These are phyloP conservation scores for Hofmannophila pseudospretella DNA, from an alignment of 2,888 invertebrate genomes.

Conservation along the genomic window DNA sequence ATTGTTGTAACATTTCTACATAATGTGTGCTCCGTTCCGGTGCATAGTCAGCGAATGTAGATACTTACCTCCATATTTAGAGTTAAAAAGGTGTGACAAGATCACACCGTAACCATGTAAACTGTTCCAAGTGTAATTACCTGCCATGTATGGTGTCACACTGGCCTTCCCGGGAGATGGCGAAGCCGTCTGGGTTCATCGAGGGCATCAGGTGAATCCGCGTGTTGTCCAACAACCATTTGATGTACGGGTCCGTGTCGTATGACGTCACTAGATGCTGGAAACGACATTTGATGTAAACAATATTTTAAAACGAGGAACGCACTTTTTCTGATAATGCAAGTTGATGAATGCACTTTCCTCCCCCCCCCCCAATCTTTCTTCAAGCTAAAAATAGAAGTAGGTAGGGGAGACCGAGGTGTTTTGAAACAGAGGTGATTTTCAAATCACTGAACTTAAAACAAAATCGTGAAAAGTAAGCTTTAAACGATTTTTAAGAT, in stretches of 20 bases:
- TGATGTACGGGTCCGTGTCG: conserved; percentile 88
- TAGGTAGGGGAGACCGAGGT: too few relatives aligned
- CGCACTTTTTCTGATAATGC: too few relatives aligned
- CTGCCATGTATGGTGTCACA: conserved; percentile 93
- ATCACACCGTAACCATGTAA: too few relatives aligned
- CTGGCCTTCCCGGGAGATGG: conserved; percentile 92
- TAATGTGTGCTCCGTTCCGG: background rate
- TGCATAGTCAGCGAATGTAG: too few relatives aligned
- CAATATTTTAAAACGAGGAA: too few relatives aligned
- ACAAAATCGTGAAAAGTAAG: too few relatives aligned
- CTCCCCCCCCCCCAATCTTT: too few relatives aligned
- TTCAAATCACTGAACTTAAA: too few relatives aligned
- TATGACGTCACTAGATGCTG: conserved; percentile 92
- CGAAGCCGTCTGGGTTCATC: conserved; percentile 99
- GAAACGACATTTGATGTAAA: conserved; percentile 33
- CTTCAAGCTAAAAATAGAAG: too few relatives aligned
- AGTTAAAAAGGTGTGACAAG: background rate
- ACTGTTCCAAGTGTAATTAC: conserved; percentile 63
- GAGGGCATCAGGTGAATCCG: conserved; percentile 97
- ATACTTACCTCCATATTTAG: background rate
- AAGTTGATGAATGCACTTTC: too few relatives aligned
- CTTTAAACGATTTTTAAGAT: too few relatives aligned
- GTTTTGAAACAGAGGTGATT: too few relatives aligned
- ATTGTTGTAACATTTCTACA: background rate
- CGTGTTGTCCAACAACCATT: conserved; percentile 95